Conservation (phyloP, 2,888 invertebrate genomes). For the Drosophila recens region DNA sequence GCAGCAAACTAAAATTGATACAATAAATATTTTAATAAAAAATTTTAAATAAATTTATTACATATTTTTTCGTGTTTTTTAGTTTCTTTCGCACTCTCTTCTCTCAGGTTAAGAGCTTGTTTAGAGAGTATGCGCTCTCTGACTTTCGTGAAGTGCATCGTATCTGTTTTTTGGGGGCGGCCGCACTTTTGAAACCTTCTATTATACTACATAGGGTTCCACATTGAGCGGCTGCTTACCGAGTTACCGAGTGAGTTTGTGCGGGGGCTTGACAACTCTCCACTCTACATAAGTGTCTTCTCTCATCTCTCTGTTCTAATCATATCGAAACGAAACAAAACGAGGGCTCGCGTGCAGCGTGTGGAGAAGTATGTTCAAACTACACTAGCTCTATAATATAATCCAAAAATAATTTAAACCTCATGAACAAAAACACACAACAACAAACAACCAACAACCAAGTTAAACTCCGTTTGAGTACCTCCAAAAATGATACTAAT, state of each 20-base stretch:
- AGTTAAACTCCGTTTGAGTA: constrained; percentile 51
- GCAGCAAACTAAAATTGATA: constrained; percentile 46
- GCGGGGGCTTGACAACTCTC: constrained; percentile 46
- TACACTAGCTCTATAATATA: constrained; percentile 67
- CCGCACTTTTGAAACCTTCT: constrained; percentile 41
- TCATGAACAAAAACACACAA: constrained; percentile 47
- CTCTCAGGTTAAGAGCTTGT: constrained; percentile 71
- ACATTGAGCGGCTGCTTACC: constrained; percentile 40
- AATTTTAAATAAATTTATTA: constrained; percentile 48
- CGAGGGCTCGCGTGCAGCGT: constrained; percentile 81
- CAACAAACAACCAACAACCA: constrained; percentile 38
- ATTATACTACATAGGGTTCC: constrained; percentile 18
- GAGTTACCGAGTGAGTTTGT: constrained; percentile 51
- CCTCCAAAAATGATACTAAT: constrained; percentile 39
- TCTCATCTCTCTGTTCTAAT: constrained; percentile 62
- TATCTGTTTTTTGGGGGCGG: constrained; percentile 38
- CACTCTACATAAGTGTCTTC: constrained; percentile 44
- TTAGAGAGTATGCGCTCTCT: constrained; percentile 46
- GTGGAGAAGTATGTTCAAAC: constrained; percentile 79
- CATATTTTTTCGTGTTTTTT: constrained; percentile 58
- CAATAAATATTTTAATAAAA: constrained; percentile 48
- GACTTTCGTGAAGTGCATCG: constrained; percentile 52
- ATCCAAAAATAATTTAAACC: constrained; percentile 36
- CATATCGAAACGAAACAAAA: constrained; percentile 34
- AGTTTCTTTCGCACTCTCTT: constrained; percentile 78